Percentiles rank a stretch among this genome's conserved stretches.
These are phyloP conservation scores for Copsychus sechellarum DNA, from an alignment of 2,113 vertebrate genomes.

Conservation along the genomic window DNA sequence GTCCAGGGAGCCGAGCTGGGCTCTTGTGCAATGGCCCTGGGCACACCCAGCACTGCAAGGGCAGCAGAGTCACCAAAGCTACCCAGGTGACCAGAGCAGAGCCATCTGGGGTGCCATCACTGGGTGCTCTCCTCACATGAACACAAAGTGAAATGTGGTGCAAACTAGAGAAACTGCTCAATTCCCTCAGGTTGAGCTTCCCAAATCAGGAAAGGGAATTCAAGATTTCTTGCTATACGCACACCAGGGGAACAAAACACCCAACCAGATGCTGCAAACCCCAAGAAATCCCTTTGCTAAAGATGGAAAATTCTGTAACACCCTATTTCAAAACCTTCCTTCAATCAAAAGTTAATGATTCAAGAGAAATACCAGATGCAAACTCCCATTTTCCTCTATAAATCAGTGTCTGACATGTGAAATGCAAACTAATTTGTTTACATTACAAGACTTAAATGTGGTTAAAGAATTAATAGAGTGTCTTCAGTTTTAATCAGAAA, in stretches of 20 bases:
- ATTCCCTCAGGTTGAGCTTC: background rate
- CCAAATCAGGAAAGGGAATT: background rate
- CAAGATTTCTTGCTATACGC: background rate
- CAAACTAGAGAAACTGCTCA: background rate
- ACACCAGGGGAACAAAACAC: fast-evolving
- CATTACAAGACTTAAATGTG: conserved; percentile 47
- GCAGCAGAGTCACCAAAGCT: background rate
- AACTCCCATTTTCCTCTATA: background rate
- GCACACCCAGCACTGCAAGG: background rate
- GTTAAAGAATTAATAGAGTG: conserved; percentile 58
- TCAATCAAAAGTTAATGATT: conserved; percentile 17
- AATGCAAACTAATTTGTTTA: conserved; percentile 28
- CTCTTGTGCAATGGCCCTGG: background rate
- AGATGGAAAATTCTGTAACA: background rate
- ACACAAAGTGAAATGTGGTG: background rate
- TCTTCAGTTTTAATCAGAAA: conserved; percentile 71
- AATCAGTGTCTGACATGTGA: conserved; percentile 16
- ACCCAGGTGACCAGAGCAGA: background rate
- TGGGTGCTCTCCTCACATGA: fast-evolving
- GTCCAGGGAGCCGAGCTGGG: fast-evolving
- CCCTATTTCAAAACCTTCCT: background rate
- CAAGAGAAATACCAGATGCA: conserved; percentile 18
- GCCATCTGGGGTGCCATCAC: background rate
- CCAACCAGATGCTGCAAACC: background rate
- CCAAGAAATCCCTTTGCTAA: background rate